A percentile compares a stretch with the other conserved stretches of the same genome.
phyloP scores from a whole-genome alignment of 2,888 invertebrate genomes.

The Noctua pronuba region DNA sequence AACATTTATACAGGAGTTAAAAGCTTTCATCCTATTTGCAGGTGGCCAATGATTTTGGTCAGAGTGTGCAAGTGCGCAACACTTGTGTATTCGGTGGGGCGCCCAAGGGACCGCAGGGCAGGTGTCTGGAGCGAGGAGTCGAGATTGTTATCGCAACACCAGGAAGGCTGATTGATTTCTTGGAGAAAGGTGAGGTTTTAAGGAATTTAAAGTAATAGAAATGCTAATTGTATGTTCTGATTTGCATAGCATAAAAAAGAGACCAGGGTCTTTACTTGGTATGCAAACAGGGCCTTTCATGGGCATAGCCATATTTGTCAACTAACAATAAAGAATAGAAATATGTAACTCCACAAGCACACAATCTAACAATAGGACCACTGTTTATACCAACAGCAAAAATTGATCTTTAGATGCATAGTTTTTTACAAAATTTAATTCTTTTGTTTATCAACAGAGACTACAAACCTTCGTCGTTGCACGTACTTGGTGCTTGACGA shows the following conservation, averaged over 20 bases:
- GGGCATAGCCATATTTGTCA: background rate
- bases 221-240: background rate
- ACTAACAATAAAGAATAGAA: background rate
- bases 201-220: background rate
- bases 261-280: conserved; percentile 2
- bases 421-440: background rate
- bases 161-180: conserved; percentile 97
- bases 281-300: background rate
- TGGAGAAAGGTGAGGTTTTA: conserved; percentile 92
- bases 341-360: background rate
- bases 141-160: conserved; percentile 99
- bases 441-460: conserved; percentile 78
- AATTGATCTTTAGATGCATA: background rate
- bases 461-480: conserved; percentile 95
- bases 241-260: background rate
- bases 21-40: conserved; percentile 77
- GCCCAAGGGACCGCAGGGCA: conserved; percentile 97
- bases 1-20: conserved; percentile 9
- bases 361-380: background rate
- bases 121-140: conserved; percentile 95
- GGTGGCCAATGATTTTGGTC: conserved; percentile 98
- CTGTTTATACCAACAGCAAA: background rate
- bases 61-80: conserved; percentile 96
- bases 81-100: conserved; percentile 99
- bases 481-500: conserved; percentile 96